Percentiles rank a stretch among this genome's conserved stretches.
Conservation (phyloP, 1,140 invertebrate genomes). For the Lordiphosa mommai region DNA sequence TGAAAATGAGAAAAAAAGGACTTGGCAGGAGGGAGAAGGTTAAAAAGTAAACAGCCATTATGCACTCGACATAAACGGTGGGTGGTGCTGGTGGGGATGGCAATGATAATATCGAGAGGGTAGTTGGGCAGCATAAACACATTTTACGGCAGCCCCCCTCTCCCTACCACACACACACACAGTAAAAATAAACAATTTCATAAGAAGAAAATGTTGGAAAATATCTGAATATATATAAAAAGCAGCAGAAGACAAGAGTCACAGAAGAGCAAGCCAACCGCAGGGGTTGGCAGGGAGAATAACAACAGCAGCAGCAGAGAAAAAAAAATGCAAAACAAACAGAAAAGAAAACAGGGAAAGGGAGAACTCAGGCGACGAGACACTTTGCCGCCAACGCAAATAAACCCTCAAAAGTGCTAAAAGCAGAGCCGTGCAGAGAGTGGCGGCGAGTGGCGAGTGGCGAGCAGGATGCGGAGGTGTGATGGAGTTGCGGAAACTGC, state of each 20-base stretch:
- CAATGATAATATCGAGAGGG: slow-evolving; percentile 45
- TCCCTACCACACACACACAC: slow-evolving; percentile 5
- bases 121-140: slow-evolving; percentile 70
- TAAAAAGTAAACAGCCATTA: slow-evolving; percentile 76
- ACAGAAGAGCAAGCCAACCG: slow-evolving; percentile 39
- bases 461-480: too few relatives aligned
- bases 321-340: slow-evolving; percentile 53
- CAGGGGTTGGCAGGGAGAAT: slow-evolving; percentile 31
- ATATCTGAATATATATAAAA: slow-evolving; percentile 64
- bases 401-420: slow-evolving; percentile 46
- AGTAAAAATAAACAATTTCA: slow-evolving; percentile 73
- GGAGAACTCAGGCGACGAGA: slow-evolving; percentile 53
- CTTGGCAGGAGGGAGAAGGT: slow-evolving; percentile 25
- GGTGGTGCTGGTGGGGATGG: slow-evolving; percentile 4
- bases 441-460: not conserved
- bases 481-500: slow-evolving; percentile 44
- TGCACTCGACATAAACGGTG: slow-evolving; percentile 68
- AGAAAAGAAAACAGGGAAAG: slow-evolving; percentile 22
- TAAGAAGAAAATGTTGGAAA: slow-evolving; percentile 48
- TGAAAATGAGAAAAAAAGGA: slow-evolving; percentile 31
- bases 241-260: slow-evolving; percentile 10
- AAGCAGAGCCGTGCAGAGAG: not conserved
- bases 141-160: slow-evolving; percentile 52
- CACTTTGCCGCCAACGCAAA: slow-evolving; percentile 76
- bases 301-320: slow-evolving; percentile 20